phyloP scores from a whole-genome alignment of 1,140 invertebrate species.

The Portunus trituberculatus region DNA sequence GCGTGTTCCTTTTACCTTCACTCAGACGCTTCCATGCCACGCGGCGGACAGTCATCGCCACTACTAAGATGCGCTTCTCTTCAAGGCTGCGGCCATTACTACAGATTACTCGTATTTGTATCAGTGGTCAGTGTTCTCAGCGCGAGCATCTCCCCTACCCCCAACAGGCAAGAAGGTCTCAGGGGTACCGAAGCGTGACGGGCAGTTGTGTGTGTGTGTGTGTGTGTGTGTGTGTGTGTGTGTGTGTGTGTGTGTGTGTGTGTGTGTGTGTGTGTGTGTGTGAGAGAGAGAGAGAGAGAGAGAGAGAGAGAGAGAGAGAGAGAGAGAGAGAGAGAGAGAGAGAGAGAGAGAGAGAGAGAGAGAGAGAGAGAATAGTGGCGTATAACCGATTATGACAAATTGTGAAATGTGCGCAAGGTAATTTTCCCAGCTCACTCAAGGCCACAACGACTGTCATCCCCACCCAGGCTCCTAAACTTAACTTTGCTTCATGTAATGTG shows the following conservation, averaged over 20 bases:
- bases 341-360: slow-evolving; percentile 20
- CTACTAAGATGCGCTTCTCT: neutral
- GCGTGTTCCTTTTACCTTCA: neutral
- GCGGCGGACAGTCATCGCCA: neutral
- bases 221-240: neutral
- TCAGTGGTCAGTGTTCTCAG: neutral
- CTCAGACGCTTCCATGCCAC: neutral
- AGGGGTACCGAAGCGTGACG: neutral
- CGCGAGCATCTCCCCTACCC: neutral
- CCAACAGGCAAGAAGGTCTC: neutral
- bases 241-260: neutral
- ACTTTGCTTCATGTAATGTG: no score
- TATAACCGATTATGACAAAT: neutral
- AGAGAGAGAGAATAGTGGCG: neutral
- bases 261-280: neutral
- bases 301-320: neutral
- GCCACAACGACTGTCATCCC: no score
- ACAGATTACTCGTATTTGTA: neutral
- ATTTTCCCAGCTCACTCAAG: no score
- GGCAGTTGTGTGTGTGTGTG: no score
- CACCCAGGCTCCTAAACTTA: no score
- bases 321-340: neutral
- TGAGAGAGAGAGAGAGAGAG: no score
- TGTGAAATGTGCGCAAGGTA: neutral
- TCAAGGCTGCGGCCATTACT: neutral